phyloP scores from a whole-genome alignment of 2,888 invertebrate genomes.

The Therioaphis trifolii region DNA sequence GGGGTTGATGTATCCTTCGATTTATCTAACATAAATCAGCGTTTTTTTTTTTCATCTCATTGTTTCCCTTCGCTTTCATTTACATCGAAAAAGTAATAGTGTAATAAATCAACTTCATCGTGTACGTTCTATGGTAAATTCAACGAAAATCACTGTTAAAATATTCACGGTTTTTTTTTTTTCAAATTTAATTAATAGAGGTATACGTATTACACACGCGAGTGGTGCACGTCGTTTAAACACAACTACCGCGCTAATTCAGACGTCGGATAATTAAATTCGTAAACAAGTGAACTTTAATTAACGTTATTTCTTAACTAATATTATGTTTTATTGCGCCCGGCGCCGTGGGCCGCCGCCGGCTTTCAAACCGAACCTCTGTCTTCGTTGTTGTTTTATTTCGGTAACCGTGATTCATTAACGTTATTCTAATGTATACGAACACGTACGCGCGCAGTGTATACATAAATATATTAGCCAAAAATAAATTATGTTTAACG shows the following conservation, averaged over 20 bases:
- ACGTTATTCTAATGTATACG: not conserved
- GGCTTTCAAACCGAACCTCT: not conserved
- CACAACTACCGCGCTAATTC: not conserved
- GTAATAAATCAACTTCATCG: slow-evolving; percentile 10
- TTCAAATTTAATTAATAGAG: no score
- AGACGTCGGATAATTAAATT: not conserved
- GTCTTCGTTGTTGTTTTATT: not conserved
- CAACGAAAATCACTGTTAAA: not conserved
- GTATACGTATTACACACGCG: no score
- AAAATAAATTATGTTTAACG: slow-evolving; percentile 2
- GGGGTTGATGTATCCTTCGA: not conserved
- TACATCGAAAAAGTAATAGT: not conserved
- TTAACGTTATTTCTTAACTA: not conserved
- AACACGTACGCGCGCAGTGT: no score
- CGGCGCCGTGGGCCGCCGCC: not conserved
- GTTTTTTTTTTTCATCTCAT: not conserved
- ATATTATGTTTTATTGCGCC: not conserved
- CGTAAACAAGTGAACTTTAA: not conserved
- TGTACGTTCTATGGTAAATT: not conserved
- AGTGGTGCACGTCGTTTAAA: not conserved
- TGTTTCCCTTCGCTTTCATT: not conserved
- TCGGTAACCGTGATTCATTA: not conserved
- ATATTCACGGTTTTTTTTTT: no score
- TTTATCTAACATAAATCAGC: slow-evolving; percentile 13
- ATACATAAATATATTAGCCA: not conserved